Conservation (phyloP, 2,113 vertebrate species). For the Mesitornis unicolor region DNA sequence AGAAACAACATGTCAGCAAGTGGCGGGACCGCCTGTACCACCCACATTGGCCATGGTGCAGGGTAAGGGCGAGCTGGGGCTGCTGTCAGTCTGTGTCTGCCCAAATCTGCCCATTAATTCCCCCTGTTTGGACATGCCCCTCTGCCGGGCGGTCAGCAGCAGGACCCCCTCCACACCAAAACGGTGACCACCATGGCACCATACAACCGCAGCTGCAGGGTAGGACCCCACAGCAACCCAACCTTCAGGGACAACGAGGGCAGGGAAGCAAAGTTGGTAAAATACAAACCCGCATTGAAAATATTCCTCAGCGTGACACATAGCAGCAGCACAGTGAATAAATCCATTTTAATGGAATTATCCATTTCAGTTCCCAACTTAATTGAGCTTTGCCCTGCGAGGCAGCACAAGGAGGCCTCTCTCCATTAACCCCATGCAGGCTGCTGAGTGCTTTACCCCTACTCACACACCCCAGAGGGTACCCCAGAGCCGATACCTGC, state of each 20-base stretch:
- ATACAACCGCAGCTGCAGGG: neutral
- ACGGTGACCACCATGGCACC: too few species aligned
- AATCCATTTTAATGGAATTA: slow-evolving; percentile 52
- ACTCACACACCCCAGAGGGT: neutral
- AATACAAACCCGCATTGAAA: neutral
- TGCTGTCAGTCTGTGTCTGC: slow-evolving; percentile 26
- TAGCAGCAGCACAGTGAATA: neutral
- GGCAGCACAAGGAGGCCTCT: neutral
- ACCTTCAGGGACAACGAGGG: accelerated
- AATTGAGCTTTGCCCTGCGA: slow-evolving; percentile 29
- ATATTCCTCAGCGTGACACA: neutral
- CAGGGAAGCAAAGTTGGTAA: neutral
- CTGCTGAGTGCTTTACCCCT: neutral
- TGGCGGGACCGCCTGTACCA: neutral
- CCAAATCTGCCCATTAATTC: neutral
- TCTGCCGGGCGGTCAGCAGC: too few species aligned
- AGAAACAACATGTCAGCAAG: slow-evolving; percentile 46
- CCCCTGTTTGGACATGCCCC: too few species aligned
- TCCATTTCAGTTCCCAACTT: slow-evolving; percentile 51
- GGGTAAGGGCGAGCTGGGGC: neutral
- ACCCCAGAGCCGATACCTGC: neutral
- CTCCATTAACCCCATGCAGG: neutral
- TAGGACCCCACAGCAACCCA: too few species aligned
- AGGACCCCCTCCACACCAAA: too few species aligned
- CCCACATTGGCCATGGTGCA: neutral